Evolutionary conservation across 1,140 invertebrate genomes (phyloP).

Genomic region (Pseudoatta argentina): DNA sequence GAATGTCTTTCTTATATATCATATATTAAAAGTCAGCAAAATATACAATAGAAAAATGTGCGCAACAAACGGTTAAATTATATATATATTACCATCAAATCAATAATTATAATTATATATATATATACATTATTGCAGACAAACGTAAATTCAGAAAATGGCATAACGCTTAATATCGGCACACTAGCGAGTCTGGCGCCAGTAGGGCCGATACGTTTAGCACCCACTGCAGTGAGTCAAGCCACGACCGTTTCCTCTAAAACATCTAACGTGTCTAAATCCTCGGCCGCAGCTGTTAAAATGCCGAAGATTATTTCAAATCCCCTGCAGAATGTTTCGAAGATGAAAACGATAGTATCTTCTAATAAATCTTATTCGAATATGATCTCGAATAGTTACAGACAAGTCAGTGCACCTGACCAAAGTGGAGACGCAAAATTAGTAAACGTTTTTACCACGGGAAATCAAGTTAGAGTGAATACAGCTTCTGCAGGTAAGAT

Average conservation of each 20-base stretch:
- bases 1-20: too few species aligned
- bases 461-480: conserved; percentile 74
- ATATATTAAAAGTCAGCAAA: too few species aligned
- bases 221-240: conserved; percentile 73
- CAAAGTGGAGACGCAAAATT: conserved; percentile 76
- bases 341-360: conserved; percentile 80
- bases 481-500: conserved; percentile 69
- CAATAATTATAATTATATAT: neutral
- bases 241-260: conserved; percentile 27
- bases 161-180: conserved; percentile 86
- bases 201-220: conserved; percentile 84
- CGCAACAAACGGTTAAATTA: too few species aligned
- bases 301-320: conserved; percentile 75
- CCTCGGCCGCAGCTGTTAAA: conserved; percentile 67
- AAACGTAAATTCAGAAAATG: conserved; percentile 75
- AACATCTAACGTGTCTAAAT: conserved; percentile 63
- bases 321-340: conserved; percentile 68
- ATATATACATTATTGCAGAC: conserved; percentile 50
- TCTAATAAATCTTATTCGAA: conserved; percentile 76
- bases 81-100: neutral
- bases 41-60: too few species aligned
- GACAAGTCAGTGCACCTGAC: conserved; percentile 73
- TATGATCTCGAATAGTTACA: conserved; percentile 76
- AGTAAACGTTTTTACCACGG: conserved; percentile 75
- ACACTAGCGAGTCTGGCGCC: conserved; percentile 85